A percentile compares a stretch with the other conserved stretches of the same genome.
Evolutionary conservation across 2,888 invertebrate genomes (phyloP).

Genomic region (Philereme vetulata): DNA sequence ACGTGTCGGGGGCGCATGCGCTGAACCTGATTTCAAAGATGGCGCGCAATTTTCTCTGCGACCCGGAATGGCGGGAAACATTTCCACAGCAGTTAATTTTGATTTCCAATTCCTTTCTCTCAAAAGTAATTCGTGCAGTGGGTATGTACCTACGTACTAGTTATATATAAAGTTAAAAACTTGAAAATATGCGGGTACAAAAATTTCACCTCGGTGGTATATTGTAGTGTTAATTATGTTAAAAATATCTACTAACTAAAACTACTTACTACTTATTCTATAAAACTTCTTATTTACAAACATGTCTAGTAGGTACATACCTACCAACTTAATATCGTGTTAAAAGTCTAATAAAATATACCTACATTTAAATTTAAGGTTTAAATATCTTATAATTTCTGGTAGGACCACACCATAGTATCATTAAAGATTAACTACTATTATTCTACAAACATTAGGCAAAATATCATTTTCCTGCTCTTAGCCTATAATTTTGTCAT

Average conservation of each 20-base stretch:
- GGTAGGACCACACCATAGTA: neutral
- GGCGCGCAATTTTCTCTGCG: conserved; percentile 58
- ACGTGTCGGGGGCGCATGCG: conserved; percentile 68
- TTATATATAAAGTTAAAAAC: too few species aligned
- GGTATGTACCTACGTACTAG: conserved; percentile 1
- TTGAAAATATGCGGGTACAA: neutral
- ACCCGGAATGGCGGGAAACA: conserved; percentile 48
- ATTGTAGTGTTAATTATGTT: too few species aligned
- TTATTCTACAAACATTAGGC: conserved; percentile 51
- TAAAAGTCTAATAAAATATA: too few species aligned
- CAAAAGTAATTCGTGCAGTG: conserved; percentile 12
- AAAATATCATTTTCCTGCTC: conserved; percentile 63
- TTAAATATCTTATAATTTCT: too few species aligned
- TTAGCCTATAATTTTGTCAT: conserved; percentile 65
- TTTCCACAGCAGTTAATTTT: conserved; percentile 35
- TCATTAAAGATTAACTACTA: conserved; percentile 45
- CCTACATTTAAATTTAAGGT: too few species aligned
- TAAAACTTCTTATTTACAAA: too few species aligned
- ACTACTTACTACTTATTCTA: too few species aligned
- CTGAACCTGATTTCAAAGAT: conserved; percentile 65
- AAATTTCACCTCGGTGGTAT: conserved; percentile 26
- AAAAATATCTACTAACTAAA: too few species aligned
- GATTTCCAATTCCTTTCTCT: too few species aligned
- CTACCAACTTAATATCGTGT: too few species aligned
- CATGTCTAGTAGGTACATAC: too few species aligned